phyloP scores from a whole-genome alignment of 2,888 invertebrate species.

The Dasypogon diadema region DNA sequence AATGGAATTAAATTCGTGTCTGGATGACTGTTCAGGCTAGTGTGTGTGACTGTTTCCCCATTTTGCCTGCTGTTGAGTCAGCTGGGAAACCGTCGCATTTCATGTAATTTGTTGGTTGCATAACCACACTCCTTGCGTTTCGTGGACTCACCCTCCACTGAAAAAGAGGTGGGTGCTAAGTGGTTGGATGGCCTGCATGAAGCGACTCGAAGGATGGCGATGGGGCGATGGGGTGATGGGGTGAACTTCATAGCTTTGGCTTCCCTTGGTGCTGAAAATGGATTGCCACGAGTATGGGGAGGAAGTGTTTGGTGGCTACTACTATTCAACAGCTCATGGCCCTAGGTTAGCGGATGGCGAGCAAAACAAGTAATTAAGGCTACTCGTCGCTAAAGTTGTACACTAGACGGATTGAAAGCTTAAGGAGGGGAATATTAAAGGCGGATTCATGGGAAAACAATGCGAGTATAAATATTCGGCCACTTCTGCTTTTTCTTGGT shows the following conservation, averaged over 20 bases:
- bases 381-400: conserved; percentile 57
- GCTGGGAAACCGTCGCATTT: conserved; percentile 28
- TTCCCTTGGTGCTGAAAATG: background rate
- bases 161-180: conserved; percentile 53
- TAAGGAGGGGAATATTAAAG: conserved; percentile 41
- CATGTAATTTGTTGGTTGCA: conserved; percentile 56
- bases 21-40: conserved; percentile 53
- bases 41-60: background rate
- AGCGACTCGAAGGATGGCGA: background rate
- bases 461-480: conserved; percentile 43
- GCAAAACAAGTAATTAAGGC: conserved; percentile 58
- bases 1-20: conserved; percentile 61
- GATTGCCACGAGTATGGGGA: background rate
- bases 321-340: background rate
- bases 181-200: conserved; percentile 48
- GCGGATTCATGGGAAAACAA: conserved; percentile 49
- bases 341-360: conserved; percentile 49
- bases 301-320: conserved; percentile 12
- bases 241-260: background rate
- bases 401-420: conserved; percentile 25
- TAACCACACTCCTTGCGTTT: conserved; percentile 52
- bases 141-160: conserved; percentile 12
- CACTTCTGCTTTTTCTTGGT: conserved; percentile 45
- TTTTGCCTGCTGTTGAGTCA: conserved; percentile 14
- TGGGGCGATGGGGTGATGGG: too few relatives aligned